Conservation (phyloP, 2,797 vertebrate species). For the Argya squamiceps region DNA sequence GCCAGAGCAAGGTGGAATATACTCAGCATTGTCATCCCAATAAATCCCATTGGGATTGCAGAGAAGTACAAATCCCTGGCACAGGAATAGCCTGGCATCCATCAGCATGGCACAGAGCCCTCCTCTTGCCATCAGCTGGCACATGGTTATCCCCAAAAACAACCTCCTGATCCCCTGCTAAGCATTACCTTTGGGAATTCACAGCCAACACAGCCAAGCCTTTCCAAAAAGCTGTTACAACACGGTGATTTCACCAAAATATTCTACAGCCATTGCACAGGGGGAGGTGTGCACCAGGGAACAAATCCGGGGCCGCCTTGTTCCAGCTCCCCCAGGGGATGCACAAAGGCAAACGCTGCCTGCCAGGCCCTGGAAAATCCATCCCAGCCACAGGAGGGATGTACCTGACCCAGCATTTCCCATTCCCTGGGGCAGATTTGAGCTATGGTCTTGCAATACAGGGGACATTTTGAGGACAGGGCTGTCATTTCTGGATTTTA, state of each 20-base stretch:
- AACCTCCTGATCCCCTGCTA: background rate
- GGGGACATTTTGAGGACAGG: background rate
- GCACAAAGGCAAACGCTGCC: background rate
- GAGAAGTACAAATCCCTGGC: background rate
- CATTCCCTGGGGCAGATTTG: background rate
- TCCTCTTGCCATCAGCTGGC: background rate
- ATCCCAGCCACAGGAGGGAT: background rate
- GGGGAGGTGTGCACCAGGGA: background rate
- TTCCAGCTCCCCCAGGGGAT: background rate
- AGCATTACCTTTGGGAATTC: background rate
- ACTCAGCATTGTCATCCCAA: background rate
- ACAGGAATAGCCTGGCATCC: background rate
- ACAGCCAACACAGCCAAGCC: background rate
- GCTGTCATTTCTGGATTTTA: background rate
- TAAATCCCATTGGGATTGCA: accelerated
- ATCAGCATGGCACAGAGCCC: background rate
- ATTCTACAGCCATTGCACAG: accelerated
- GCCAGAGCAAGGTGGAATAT: background rate
- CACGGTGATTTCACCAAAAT: background rate
- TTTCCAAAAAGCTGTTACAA: background rate
- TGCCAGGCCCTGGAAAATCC: background rate
- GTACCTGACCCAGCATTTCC: background rate
- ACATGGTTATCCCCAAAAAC: background rate
- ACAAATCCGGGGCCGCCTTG: accelerated
- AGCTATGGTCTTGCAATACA: accelerated